Conservation (phyloP, 2,113 vertebrate genomes). For the Lampris incognitus region DNA sequence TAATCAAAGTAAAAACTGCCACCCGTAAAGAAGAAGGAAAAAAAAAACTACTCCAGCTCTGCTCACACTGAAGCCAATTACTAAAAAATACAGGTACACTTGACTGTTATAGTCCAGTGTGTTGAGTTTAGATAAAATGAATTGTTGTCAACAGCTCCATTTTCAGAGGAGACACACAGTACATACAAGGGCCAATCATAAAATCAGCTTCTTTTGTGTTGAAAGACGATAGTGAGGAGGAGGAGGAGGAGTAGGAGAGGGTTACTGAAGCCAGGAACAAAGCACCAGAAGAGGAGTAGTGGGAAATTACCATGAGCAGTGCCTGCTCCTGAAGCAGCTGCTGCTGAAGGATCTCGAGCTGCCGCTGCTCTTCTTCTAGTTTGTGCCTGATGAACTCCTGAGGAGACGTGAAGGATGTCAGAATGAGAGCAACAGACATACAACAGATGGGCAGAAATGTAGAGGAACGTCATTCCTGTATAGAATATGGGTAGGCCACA, state of each 20-base stretch:
- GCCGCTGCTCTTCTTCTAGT: conserved; percentile 94
- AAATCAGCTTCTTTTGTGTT: not conserved
- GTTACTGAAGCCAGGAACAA: conserved; percentile 22
- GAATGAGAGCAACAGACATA: conserved; percentile 35
- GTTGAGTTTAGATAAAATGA: not conserved
- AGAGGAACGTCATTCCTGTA: conserved; percentile 21
- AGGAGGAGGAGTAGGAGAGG: not conserved
- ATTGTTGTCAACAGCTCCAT: not conserved
- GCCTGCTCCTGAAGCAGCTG: conserved; percentile 96
- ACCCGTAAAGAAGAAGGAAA: too few relatives aligned
- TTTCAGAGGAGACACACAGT: not conserved
- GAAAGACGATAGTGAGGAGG: conserved; percentile 1
- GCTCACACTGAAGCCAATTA: not conserved
- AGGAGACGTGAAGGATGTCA: conserved; percentile 58
- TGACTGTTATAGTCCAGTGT: not conserved
- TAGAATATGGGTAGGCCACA: conserved; percentile 5
- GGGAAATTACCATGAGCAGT: conserved; percentile 89
- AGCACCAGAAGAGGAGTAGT: conserved; percentile 21
- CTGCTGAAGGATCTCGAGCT: conserved; percentile 95
- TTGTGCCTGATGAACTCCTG: conserved; percentile 95
- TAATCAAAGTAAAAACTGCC: too few relatives aligned
- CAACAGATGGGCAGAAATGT: conserved; percentile 31
- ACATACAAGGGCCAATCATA: not conserved
- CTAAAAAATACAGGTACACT: not conserved
- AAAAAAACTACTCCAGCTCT: not conserved